Percentiles rank a stretch among this genome's conserved stretches.
phyloP scores from a whole-genome alignment of 2,113 vertebrate genomes.

The Puffinus mauretanicus region DNA sequence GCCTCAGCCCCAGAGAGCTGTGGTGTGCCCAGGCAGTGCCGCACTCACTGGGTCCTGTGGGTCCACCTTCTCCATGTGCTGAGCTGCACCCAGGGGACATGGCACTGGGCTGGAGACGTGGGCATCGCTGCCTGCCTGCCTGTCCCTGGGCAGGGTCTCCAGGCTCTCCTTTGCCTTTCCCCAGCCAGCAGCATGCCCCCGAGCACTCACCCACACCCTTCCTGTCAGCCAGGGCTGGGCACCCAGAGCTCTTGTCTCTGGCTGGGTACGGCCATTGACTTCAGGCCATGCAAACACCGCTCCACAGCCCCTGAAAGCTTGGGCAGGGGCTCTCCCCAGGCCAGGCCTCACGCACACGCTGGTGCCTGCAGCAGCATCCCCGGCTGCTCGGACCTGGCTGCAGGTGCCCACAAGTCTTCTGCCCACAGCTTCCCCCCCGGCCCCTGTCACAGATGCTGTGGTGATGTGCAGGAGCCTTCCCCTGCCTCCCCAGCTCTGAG shows the following conservation, averaged over 20 bases:
- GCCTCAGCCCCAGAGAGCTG: fast-evolving
- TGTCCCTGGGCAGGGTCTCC: not conserved
- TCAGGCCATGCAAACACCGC: fast-evolving
- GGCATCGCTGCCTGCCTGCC: fast-evolving
- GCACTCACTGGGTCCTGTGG: fast-evolving
- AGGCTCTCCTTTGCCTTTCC: not conserved
- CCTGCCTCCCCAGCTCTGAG: fast-evolving
- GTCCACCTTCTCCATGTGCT: not conserved
- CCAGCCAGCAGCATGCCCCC: not conserved
- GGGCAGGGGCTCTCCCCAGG: not conserved
- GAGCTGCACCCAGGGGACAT: not conserved
- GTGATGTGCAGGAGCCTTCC: too few species aligned
- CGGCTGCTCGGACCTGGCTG: fast-evolving
- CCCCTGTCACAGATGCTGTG: fast-evolving
- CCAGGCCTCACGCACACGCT: fast-evolving
- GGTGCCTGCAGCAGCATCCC: not conserved
- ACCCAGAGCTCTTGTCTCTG: not conserved
- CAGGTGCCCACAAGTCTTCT: not conserved
- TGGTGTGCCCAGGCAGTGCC: fast-evolving
- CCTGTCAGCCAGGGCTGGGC: not conserved
- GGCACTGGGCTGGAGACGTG: too few species aligned
- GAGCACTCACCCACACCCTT: not conserved
- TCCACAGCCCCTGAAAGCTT: not conserved
- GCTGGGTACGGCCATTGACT: fast-evolving
- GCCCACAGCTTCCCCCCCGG: not conserved